Evolutionary conservation across 2,888 invertebrate species (phyloP).

Genomic region (Napeogenes inachia): DNA sequence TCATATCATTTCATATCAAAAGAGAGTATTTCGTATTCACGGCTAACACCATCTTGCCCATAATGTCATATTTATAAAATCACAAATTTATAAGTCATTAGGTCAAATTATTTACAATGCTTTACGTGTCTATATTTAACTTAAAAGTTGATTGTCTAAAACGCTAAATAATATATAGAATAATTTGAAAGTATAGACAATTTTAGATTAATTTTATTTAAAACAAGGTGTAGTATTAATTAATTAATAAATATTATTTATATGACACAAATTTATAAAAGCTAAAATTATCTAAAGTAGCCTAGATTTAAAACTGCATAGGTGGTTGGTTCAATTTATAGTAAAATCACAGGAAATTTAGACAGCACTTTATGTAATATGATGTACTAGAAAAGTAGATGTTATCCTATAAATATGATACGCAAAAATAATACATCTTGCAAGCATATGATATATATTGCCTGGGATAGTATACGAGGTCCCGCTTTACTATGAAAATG

Average conservation of each 20-base stretch:
- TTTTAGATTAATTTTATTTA: no score
- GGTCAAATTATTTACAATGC: slow-evolving; percentile 25
- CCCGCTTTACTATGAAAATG: slow-evolving; percentile 16
- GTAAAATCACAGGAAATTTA: slow-evolving; percentile 58
- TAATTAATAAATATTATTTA: no score
- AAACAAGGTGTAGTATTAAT: no score
- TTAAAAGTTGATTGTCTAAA: not conserved
- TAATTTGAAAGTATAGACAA: no score
- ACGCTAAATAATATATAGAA: no score
- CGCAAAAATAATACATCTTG: slow-evolving; percentile 5
- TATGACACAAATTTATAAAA: no score
- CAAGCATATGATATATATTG: slow-evolving; percentile 13
- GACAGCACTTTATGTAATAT: slow-evolving; percentile 62
- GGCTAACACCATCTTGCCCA: slow-evolving; percentile 9
- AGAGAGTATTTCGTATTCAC: slow-evolving; percentile 15
- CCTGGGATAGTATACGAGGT: slow-evolving; percentile 17
- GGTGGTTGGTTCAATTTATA: slow-evolving; percentile 44
- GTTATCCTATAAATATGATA: slow-evolving; percentile 9
- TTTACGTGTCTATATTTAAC: slow-evolving; percentile 24
- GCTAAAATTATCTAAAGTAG: slow-evolving; percentile 30
- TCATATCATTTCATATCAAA: slow-evolving; percentile 73
- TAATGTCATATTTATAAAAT: slow-evolving; percentile 11
- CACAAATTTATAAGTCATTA: slow-evolving; percentile 13
- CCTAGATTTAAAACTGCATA: slow-evolving; percentile 49
- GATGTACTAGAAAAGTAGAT: slow-evolving; percentile 38